Evolutionary conservation across 2,888 invertebrate species (phyloP), one percentile per base, ranked within the genome.

Genomic region (Desoria tigrina): DNA sequence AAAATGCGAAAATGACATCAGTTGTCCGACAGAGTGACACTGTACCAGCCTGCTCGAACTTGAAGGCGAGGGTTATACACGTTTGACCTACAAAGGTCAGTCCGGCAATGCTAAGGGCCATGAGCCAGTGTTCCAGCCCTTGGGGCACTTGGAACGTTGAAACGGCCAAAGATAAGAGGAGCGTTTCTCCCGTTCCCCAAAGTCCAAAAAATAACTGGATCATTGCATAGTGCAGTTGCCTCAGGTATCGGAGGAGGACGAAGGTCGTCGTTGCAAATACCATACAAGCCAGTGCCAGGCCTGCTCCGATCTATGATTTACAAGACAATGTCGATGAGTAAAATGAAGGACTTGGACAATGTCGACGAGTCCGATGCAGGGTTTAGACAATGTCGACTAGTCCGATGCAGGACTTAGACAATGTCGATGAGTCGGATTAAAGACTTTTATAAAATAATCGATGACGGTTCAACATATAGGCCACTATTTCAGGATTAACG

Each of bases 31-130:
- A 92, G 70, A 94, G 91, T 0, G 94, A 90, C 1, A 94, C 92
- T 18, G 93, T 92, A 0, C 94, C 93, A 6, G 93, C 94, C 81
- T 94, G 92, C 79, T 94, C 94, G 80, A 90, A 84, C 80, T 94
- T 92, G 72, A 94, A 81, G 1, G 94, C 90, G 78, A 92, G 83
- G n/a, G 94, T 94, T 37, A 94, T 81, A 63, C 92, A 82, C 77
- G 92, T 91, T 81, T 94, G 94, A 1, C 93, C 93, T 55, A 90
- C 84, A 80, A 93, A 93, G 82, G 92, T 92, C 77, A 92, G 91
- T 58, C 90, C 79, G 49, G 90, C 92, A 68, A 93, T 82, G 1
- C 50, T 63, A 1, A 55, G 53, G 1, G 69, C 71, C n/a, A 73
- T 11, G 6, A 60, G 11, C 73, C 74, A 73, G 21, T 75, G 63